These are phyloP conservation scores for Caloenas nicobarica DNA, from an alignment of 2,113 vertebrate species.

Conservation along the genomic window DNA sequence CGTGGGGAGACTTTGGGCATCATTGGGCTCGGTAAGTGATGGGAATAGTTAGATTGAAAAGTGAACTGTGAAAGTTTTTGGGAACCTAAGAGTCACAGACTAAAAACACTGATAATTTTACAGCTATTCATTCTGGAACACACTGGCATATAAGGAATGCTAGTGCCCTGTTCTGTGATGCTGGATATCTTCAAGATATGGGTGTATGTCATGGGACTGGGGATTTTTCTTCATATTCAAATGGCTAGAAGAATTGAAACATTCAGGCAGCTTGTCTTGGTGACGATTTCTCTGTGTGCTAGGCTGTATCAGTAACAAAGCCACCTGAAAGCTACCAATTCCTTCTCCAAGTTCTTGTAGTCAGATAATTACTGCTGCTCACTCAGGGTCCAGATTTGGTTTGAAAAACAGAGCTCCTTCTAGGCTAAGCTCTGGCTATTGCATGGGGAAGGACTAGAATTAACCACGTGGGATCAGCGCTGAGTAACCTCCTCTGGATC, in stretches of 20 bases:
- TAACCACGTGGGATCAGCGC: background rate
- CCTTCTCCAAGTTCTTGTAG: background rate
- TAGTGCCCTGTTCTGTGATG: background rate
- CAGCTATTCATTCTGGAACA: background rate
- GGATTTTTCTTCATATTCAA: background rate
- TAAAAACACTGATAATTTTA: background rate
- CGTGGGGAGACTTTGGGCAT: conserved; percentile 90
- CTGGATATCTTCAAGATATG: background rate
- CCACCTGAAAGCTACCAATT: background rate
- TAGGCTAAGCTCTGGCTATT: conserved; percentile 2
- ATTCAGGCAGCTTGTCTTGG: background rate
- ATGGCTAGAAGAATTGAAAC: conserved; percentile 2
- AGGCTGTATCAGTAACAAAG: background rate
- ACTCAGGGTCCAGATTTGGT: background rate
- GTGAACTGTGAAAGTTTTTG: background rate
- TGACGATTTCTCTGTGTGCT: background rate
- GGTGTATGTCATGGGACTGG: background rate
- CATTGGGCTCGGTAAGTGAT: conserved; percentile 86
- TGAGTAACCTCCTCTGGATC: background rate
- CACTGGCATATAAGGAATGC: background rate
- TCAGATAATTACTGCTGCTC: background rate
- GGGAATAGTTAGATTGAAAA: background rate
- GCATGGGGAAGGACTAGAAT: conserved; percentile 19
- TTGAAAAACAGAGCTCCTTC: background rate
- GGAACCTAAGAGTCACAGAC: background rate